phyloP scores from a whole-genome alignment of 2,888 invertebrate genomes.

The Heliconius charithonia region DNA sequence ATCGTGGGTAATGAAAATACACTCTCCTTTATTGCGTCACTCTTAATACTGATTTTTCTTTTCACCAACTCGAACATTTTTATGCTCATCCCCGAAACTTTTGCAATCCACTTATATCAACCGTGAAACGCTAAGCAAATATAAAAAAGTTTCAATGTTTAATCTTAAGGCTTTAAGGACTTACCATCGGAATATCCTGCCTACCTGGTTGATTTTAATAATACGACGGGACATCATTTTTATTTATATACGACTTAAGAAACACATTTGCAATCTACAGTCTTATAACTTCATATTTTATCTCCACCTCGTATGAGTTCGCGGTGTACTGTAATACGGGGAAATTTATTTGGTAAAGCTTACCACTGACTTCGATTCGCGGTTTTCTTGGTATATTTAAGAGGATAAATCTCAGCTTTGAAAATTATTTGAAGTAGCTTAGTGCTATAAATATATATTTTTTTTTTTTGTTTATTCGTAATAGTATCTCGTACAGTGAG shows the following conservation, averaged over 20 bases:
- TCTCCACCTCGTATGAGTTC: conserved; percentile 46
- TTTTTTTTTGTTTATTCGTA: neutral
- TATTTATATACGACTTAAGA: conserved; percentile 60
- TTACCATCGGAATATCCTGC: conserved; percentile 78
- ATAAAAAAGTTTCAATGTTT: conserved; percentile 81
- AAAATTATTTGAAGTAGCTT: conserved; percentile 10
- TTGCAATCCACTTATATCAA: conserved; percentile 84
- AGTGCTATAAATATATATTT: neutral
- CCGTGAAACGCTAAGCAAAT: conserved; percentile 81
- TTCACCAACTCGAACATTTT: conserved; percentile 73
- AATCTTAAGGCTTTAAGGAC: conserved; percentile 80
- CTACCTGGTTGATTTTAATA: conserved; percentile 75
- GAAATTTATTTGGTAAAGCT: conserved; percentile 39
- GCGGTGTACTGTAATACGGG: neutral
- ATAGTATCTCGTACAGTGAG: neutral
- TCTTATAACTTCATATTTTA: conserved; percentile 46
- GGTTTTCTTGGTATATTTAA: conserved; percentile 33
- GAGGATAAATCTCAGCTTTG: conserved; percentile 22
- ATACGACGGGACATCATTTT: conserved; percentile 68
- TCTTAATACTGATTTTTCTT: conserved; percentile 74
- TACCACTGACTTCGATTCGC: conserved; percentile 36
- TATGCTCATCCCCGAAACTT: conserved; percentile 82
- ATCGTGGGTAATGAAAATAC: conserved; percentile 69
- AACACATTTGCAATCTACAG: conserved; percentile 51
- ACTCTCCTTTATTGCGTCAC: conserved; percentile 75